Evolutionary conservation across 2,797 vertebrate species (phyloP).

Genomic region (Tokudaia tokunoshimensis): DNA sequence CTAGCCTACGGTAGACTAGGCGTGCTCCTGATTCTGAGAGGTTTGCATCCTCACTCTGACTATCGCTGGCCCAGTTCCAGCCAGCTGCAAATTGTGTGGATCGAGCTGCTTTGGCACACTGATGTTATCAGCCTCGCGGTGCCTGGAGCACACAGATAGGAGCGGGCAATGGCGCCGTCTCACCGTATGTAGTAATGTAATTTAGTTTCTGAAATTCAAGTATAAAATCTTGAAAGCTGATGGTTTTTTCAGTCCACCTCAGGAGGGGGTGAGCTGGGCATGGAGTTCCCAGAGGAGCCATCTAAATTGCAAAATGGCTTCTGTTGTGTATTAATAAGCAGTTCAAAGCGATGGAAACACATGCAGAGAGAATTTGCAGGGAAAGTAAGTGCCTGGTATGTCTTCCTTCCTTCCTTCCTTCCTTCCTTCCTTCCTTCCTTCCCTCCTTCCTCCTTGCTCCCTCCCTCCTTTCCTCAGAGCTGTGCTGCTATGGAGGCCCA

Average conservation of each 20-base stretch:
- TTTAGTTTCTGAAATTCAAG: conserved; percentile 85
- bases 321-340: conserved; percentile 80
- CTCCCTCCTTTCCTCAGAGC: neutral
- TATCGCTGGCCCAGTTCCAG: conserved; percentile 61
- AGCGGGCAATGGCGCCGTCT: conserved; percentile 74
- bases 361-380: conserved; percentile 57
- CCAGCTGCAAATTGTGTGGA: conserved; percentile 77
- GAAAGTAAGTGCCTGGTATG: conserved; percentile 33
- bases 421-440: neutral
- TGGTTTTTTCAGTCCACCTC: conserved; percentile 74
- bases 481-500: conserved; percentile 14
- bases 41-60: conserved; percentile 38
- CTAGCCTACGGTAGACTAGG: conserved; percentile 12
- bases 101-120: conserved; percentile 62
- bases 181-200: conserved; percentile 80
- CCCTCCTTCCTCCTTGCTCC: neutral
- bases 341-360: conserved; percentile 70
- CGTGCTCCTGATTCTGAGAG: conserved; percentile 68
- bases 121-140: conserved; percentile 80
- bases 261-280: conserved; percentile 14
- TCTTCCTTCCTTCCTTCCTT: neutral
- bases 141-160: conserved; percentile 78
- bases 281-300: conserved; percentile 78
- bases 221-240: conserved; percentile 80
- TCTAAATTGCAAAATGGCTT: conserved; percentile 79